Percentiles rank a stretch among this genome's conserved stretches.
Evolutionary conservation across 1,140 invertebrate species (phyloP).

Genomic region (Microplitis mediator): DNA sequence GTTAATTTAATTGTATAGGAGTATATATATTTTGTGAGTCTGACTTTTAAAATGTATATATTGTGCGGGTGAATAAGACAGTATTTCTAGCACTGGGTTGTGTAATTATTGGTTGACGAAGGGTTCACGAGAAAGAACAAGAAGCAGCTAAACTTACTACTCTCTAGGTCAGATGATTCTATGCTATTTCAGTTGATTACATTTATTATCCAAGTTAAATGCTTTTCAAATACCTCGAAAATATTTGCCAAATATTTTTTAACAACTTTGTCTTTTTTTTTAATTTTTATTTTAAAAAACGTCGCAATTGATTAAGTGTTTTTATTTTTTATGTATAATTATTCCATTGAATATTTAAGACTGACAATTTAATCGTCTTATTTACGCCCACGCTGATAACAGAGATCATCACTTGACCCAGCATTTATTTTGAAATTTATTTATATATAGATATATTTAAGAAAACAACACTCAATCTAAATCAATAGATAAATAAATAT

Average conservation of each 20-base stretch:
- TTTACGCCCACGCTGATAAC: constrained; percentile 47
- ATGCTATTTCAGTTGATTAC: constrained; percentile 55
- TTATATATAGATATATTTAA: background rate
- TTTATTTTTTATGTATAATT: background rate
- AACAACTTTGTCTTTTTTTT: background rate
- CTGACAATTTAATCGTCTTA: no score
- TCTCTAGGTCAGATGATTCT: constrained; percentile 42
- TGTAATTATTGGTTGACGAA: constrained; percentile 4
- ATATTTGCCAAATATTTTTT: background rate
- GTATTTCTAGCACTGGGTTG: constrained; percentile 4
- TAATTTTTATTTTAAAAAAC: background rate
- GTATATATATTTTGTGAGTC: background rate
- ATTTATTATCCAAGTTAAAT: constrained; percentile 55
- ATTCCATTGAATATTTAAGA: background rate
- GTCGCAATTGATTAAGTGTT: background rate
- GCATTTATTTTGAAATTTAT: constrained; percentile 2
- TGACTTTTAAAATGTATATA: background rate
- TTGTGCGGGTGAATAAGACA: background rate
- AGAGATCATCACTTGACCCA: constrained; percentile 24
- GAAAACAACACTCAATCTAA: background rate
- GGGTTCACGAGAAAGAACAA: background rate
- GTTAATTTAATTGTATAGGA: no score
- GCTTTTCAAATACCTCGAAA: background rate
- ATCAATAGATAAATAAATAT: background rate
- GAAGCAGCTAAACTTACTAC: background rate